Conservation (phyloP, 1,140 invertebrate species). For the Cydia pomonella region DNA sequence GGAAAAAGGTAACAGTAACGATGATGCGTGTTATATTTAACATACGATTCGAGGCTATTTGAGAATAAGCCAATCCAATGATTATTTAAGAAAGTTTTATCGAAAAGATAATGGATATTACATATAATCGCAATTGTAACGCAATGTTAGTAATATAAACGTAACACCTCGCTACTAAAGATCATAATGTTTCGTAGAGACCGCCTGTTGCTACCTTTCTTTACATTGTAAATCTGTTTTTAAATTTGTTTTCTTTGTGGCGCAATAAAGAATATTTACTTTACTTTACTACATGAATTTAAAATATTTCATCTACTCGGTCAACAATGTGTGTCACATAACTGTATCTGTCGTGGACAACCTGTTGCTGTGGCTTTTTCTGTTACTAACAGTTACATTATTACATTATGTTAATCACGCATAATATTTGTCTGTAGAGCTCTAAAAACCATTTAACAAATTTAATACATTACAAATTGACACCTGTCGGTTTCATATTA, state of each 20-base stretch:
- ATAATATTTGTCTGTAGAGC: no score
- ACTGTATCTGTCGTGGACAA: slow-evolving; percentile 60
- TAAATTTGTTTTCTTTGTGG: no score
- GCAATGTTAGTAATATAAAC: slow-evolving; percentile 11
- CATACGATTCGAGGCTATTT: no score
- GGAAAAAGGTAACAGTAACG: no score
- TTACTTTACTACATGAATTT: no score
- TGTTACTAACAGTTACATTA: slow-evolving; percentile 37
- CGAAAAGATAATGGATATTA: neutral
- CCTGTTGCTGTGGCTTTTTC: slow-evolving; percentile 42
- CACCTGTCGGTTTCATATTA: slow-evolving; percentile 32
- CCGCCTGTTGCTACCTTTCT: no score
- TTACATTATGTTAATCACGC: slow-evolving; percentile 29
- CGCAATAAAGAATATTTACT: no score
- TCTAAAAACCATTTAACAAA: neutral
- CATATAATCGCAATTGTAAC: slow-evolving; percentile 21
- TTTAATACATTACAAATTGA: slow-evolving; percentile 46
- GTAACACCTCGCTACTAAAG: neutral
- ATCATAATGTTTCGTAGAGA: no score
- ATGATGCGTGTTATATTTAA: no score
- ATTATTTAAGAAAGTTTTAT: neutral
- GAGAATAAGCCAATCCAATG: no score
- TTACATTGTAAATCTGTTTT: no score
- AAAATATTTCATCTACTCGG: slow-evolving; percentile 33
- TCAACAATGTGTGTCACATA: slow-evolving; percentile 56